Base-by-base conservation (phyloP, 2,113 vertebrate genomes). In the Callionymus lyra region DNA sequence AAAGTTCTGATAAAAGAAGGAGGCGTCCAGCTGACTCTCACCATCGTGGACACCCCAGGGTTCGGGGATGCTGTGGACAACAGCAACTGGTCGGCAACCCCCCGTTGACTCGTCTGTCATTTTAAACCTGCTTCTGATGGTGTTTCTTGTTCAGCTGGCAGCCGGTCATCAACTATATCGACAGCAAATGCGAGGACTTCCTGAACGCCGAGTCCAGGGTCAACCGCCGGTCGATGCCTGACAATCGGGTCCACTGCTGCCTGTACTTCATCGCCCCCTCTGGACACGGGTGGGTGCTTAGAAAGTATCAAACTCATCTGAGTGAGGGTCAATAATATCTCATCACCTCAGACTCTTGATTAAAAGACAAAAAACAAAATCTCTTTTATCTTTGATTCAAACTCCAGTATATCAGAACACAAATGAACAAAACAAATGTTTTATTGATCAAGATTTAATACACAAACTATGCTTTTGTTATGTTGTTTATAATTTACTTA, bases 31-130 rank as follows among this genome's bases (percentile, higher is more conserved):
- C 81, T 88, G 49, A 86, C 84, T 0, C 83, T 88, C 44, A 88
- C 86, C 33, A 87, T 88, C 6, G 86, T 88, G 1, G 86, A 88
- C 44, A 88, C 86, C 1, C 86, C 86, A 4, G 86, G 86, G 9
- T 87, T 87, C 39, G 86, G 86, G 15, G 86, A 87, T 18, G 86
- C 86, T 0, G 86, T 88, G 44, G 83, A 88, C 63, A 88, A 88
- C 71, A 88, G 85, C 56, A 86, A 87, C 67, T 88, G 86, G 86
- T 87, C 44, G 70, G 75, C n/a, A 34, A 4, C 6, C 8, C 6
- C 35, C 14, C n/a, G 6, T 36, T 31, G 8, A 16, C 44, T 10
- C 16, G 3, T 3, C 5, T 14, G 6, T 14, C 6, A 11, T 33
- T 9, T 32, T 31, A 36, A 14, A 14, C 12, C 1, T 36, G 11